Evolutionary conservation across 1,140 invertebrate species (phyloP).

Genomic region (Capitella teleta): DNA sequence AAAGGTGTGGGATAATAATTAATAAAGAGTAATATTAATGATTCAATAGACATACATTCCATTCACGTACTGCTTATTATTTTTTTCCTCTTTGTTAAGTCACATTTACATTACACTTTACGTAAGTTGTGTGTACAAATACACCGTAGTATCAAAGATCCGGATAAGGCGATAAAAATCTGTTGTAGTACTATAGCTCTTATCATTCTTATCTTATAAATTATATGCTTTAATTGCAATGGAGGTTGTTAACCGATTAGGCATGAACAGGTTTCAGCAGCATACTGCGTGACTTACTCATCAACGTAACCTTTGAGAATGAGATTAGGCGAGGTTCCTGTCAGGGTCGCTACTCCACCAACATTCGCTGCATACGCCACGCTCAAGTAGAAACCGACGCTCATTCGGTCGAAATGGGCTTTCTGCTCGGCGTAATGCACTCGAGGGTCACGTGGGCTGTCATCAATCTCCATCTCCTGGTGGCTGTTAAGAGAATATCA

Average conservation of each 20-base stretch:
- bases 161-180: not conserved
- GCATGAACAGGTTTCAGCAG: not conserved
- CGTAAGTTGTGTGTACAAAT: too few relatives aligned
- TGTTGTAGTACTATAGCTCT: not conserved
- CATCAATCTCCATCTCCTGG: too few relatives aligned
- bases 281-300: conserved; percentile 39
- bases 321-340: conserved; percentile 79
- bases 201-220: not conserved
- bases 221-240: not conserved
- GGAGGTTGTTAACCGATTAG: not conserved
- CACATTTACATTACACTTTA: too few relatives aligned
- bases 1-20: too few relatives aligned
- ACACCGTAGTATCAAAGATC: not conserved
- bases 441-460: too few relatives aligned
- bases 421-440: too few relatives aligned
- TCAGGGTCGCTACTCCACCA: conserved; percentile 74
- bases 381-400: conserved; percentile 50
- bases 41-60: too few relatives aligned
- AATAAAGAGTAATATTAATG: too few relatives aligned
- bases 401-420: too few relatives aligned
- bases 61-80: too few relatives aligned
- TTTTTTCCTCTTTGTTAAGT: too few relatives aligned
- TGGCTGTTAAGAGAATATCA: too few relatives aligned
- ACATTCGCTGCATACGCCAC: conserved; percentile 69
- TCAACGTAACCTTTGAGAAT: conserved; percentile 68